These are phyloP conservation scores for Alectoris magna DNA, from an alignment of 2,797 vertebrate species.

Conservation along the genomic window DNA sequence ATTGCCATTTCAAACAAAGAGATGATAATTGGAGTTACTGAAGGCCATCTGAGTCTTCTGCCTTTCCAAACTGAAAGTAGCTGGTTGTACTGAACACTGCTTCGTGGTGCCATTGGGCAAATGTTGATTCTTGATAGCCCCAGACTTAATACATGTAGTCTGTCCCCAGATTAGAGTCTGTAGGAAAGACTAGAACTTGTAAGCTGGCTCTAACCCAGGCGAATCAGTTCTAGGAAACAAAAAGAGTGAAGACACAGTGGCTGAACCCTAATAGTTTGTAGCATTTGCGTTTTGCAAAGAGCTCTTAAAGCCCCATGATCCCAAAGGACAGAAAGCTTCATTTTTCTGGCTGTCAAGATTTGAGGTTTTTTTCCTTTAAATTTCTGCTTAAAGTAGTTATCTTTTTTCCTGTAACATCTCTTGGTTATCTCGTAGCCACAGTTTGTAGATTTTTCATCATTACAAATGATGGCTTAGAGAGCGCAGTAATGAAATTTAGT, in stretches of 20 bases:
- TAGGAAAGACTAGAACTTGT: not conserved
- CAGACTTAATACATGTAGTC: not conserved
- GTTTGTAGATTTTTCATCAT: not conserved
- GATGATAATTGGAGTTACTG: not conserved
- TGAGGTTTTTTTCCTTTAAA: not conserved
- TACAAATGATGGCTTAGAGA: not conserved
- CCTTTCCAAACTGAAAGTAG: not conserved
- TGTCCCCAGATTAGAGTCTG: not conserved
- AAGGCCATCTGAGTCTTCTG: not conserved
- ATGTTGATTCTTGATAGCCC: not conserved
- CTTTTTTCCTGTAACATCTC: not conserved
- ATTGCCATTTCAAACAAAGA: not conserved
- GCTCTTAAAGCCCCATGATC: not conserved
- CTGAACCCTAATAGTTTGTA: not conserved
- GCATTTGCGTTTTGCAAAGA: not conserved
- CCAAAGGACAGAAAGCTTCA: not conserved
- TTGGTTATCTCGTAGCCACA: rapidly evolving
- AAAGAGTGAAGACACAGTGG: not conserved
- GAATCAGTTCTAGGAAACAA: not conserved
- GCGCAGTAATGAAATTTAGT: not conserved
- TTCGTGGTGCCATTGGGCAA: not conserved
- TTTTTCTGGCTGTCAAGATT: not conserved
- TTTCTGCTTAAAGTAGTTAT: not conserved
- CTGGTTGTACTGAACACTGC: not conserved
- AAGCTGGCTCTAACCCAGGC: not conserved